Conservation (phyloP, 1,140 invertebrate genomes). For the Zaprionus camerounensis region DNA sequence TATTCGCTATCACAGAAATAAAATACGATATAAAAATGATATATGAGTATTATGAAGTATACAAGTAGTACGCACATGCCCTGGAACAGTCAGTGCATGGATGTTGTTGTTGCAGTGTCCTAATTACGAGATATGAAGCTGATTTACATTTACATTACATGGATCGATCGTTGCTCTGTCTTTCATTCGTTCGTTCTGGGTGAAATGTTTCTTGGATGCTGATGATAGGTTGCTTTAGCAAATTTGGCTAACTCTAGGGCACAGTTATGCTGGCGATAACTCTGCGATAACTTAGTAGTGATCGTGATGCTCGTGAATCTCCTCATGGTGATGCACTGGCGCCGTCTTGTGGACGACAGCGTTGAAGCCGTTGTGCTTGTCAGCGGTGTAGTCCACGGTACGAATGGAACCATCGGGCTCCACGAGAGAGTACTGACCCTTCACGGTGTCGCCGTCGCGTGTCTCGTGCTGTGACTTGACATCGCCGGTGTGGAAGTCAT, state of each 20-base stretch:
- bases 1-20: constrained; percentile 81
- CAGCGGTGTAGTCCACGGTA: constrained; percentile 85
- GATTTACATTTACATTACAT: constrained; percentile 50
- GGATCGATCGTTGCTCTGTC: constrained; percentile 60
- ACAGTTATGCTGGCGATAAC: constrained; percentile 24
- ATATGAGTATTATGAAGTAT: constrained; percentile 67
- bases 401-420: constrained; percentile 86
- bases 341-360: constrained; percentile 88
- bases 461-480: constrained; percentile 86
- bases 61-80: constrained; percentile 14
- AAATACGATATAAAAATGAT: constrained; percentile 71
- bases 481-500: constrained; percentile 86
- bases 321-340: constrained; percentile 85
- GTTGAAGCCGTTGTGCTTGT: constrained; percentile 86
- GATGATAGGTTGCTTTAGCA: constrained; percentile 28
- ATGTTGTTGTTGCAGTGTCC: constrained; percentile 61
- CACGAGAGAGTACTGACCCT: constrained; percentile 85
- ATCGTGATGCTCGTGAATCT: constrained; percentile 71
- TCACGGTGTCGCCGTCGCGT: constrained; percentile 85
- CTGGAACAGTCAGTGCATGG: neutral
- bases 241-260: constrained; percentile 80
- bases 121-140: constrained; percentile 83
- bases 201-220: constrained; percentile 19
- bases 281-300: constrained; percentile 44
- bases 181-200: constrained; percentile 25